Conservation (phyloP, 2,888 invertebrate species). For the Mermis nigrescens region DNA sequence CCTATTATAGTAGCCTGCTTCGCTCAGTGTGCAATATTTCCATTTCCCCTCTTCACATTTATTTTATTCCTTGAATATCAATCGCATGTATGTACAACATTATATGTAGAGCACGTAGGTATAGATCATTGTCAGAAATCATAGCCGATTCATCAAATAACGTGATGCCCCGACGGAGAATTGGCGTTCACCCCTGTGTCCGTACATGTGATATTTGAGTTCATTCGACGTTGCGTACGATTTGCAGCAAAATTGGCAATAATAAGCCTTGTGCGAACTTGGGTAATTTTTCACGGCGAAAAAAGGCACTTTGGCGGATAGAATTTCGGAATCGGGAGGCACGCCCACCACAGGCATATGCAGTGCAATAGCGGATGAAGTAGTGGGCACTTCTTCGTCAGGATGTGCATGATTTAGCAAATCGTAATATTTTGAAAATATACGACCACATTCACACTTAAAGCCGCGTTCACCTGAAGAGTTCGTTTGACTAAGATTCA, state of each 20-base stretch:
- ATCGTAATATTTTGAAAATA: conserved; percentile 29
- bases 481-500: no score
- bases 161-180: conserved; percentile 28
- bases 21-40: no score
- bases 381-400: conserved; percentile 18
- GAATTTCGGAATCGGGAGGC: no score
- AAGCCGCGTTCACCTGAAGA: conserved; percentile 24
- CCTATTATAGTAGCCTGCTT: no score
- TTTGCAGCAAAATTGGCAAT: conserved; percentile 31
- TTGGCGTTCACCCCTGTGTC: conserved; percentile 23
- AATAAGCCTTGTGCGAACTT: conserved; percentile 21
- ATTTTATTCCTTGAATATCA: no score
- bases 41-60: no score
- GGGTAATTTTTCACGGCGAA: background rate
- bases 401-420: conserved; percentile 28
- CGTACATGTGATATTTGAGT: conserved; percentile 28
- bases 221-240: conserved; percentile 25
- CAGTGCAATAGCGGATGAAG: background rate
- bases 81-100: no score
- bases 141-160: conserved; percentile 20
- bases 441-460: conserved; percentile 30
- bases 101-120: no score
- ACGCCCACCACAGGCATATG: background rate
- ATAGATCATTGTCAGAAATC: no score
- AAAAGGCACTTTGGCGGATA: background rate